Evolutionary conservation across 1,140 invertebrate species (phyloP), one percentile per base, ranked within the genome.

Genomic region (Platorchestia sp.): DNA sequence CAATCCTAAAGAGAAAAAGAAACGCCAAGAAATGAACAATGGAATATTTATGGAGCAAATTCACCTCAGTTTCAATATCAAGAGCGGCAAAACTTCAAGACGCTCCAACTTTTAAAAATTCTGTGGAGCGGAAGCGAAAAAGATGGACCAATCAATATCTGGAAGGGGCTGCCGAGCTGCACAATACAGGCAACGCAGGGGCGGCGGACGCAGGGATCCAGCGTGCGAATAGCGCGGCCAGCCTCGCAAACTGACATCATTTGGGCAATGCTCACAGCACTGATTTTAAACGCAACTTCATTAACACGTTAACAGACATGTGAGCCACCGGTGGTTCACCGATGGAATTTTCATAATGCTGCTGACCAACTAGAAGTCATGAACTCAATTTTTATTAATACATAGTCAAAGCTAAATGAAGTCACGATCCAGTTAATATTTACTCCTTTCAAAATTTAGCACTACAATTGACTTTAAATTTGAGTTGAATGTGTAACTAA

Each of bases 71-170:
- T 75, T 75, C 59, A 75, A 75, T 75, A 75, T 36, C 14, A 75
- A 75, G 14, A 75, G 59, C 59, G 27, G 59, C 27, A 36, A 36
- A 75, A 75, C 59, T 75, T 75, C 59, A 75, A 75, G 59, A 75
- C 27, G 59, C 59, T 75, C 59, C 27, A 75, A 75, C 10, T 75
- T 75, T 75, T 75, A 75, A 19, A 75, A 75, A 51, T 51, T 75
- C 59, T 36, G 59, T 1, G 10, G 14, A 75, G 59, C 14, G 59
- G 27, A 75, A 75, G 59, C 59, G 59, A 75, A 75, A 75, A 75
- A 75, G 59, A 75, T 75, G 59, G 59, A 75, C 59, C 59, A 75
- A 75, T 75, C 59, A 75, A 75, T 75, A 75, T 75, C 59, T 75
- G 59, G 59, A 75, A 75, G 59, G 59, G 59, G 59, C 59, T 22